Conservation (phyloP, 2,888 invertebrate genomes). For the Sesia bembeciformis region DNA sequence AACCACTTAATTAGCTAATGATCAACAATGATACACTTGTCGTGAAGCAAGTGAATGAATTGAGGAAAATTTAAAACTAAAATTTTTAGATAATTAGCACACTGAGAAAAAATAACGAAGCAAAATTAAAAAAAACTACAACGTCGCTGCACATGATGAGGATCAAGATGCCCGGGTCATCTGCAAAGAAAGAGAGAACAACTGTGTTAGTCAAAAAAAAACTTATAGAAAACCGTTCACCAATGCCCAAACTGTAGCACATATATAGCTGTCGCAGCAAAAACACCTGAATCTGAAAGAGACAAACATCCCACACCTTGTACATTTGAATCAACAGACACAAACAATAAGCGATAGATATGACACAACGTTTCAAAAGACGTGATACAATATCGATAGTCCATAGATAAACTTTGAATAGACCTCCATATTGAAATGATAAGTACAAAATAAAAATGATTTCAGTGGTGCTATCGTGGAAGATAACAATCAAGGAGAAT, state of each 20-base stretch:
- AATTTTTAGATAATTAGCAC: no score
- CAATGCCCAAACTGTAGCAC: slow-evolving; percentile 40
- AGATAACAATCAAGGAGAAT: no score
- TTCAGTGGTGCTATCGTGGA: no score
- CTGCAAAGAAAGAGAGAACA: slow-evolving; percentile 68
- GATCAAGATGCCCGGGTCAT: slow-evolving; percentile 40
- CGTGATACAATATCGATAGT: neutral
- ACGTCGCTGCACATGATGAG: slow-evolving; percentile 3
- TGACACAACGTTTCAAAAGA: neutral
- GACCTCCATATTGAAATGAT: neutral
- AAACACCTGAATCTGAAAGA: slow-evolving; percentile 17
- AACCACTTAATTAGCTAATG: neutral
- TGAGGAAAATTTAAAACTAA: no score
- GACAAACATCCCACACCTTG: slow-evolving; percentile 23
- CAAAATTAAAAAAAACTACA: neutral
- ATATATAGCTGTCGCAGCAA: slow-evolving; percentile 37
- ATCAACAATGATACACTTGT: no score
- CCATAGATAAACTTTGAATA: neutral
- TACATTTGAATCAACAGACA: slow-evolving; percentile 43
- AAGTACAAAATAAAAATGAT: neutral
- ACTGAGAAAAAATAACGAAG: neutral
- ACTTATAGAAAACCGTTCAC: slow-evolving; percentile 42
- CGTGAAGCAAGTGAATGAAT: no score
- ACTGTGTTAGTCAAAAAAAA: slow-evolving; percentile 41
- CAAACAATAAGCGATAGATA: slow-evolving; percentile 33